Conservation (phyloP, 1,140 invertebrate species). For the Drosophila pectinifera region DNA sequence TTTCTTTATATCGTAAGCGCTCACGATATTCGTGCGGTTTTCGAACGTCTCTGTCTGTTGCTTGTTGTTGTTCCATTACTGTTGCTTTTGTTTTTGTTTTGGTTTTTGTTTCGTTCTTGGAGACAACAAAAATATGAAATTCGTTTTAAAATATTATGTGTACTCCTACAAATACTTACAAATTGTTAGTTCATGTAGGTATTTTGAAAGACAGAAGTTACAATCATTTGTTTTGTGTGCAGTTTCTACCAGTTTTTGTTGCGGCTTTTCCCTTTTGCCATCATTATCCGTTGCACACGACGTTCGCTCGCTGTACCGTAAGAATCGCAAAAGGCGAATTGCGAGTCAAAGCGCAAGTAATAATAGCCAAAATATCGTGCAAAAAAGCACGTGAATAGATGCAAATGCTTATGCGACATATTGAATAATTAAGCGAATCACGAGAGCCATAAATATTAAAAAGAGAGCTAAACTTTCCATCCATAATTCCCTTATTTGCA, state of each 20-base stretch:
- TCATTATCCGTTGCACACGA: constrained; percentile 7
- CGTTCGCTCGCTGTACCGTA: neutral
- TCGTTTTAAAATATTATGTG: neutral
- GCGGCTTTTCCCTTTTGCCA: neutral
- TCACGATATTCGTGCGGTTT: constrained; percentile 9
- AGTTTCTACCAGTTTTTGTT: neutral
- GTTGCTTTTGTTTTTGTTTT: constrained; percentile 1
- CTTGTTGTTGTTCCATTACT: constrained; percentile 2
- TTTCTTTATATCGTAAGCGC: constrained; percentile 2
- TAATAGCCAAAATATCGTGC: constrained; percentile 19
- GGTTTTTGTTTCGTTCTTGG: neutral
- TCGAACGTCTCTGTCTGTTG: constrained; percentile 7
- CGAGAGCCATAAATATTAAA: neutral
- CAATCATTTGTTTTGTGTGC: neutral
- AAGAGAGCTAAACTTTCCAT: neutral
- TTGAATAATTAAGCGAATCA: constrained; percentile 33
- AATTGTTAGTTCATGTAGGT: no score
- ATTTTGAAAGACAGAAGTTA: neutral
- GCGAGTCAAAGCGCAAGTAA: neutral
- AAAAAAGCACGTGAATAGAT: constrained; percentile 12
- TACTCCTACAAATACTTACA: no score
- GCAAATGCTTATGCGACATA: constrained; percentile 29
- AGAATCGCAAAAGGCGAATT: neutral
- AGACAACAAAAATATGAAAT: neutral
- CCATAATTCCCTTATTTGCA: no score